phyloP scores from a whole-genome alignment of 2,113 vertebrate species.

The Crypturellus undulatus region DNA sequence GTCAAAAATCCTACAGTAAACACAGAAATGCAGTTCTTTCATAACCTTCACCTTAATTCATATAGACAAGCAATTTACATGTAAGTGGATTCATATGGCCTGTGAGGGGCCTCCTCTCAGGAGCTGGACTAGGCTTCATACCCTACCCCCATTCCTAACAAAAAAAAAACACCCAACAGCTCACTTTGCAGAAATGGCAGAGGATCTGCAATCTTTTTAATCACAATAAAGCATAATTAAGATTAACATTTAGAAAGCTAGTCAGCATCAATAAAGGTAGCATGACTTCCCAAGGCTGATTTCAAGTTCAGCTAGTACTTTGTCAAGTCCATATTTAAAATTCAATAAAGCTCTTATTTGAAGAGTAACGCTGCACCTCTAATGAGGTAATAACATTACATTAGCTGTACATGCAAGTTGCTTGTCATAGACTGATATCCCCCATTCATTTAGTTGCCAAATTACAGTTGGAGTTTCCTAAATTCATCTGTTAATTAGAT shows the following conservation, averaged over 20 bases:
- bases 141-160: conserved; percentile 40
- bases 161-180: background rate
- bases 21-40: conserved; percentile 87
- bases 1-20: conserved; percentile 90
- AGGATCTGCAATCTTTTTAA: conserved; percentile 75
- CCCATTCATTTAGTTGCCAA: conserved; percentile 68
- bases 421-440: conserved; percentile 68
- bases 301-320: conserved; percentile 54
- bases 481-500: conserved; percentile 79
- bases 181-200: conserved; percentile 70
- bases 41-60: conserved; percentile 88
- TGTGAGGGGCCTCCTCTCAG: conserved; percentile 75
- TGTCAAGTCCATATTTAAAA: conserved; percentile 51
- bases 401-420: conserved; percentile 68
- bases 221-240: conserved; percentile 75
- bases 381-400: conserved; percentile 73
- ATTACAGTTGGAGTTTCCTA: conserved; percentile 75
- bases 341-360: conserved; percentile 55
- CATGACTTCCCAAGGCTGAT: conserved; percentile 58
- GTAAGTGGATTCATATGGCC: conserved; percentile 91
- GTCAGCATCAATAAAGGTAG: conserved; percentile 72
- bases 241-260: conserved; percentile 77
- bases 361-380: conserved; percentile 65
- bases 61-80: conserved; percentile 91
- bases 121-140: conserved; percentile 64